phyloP scores from a whole-genome alignment of 2,888 invertebrate species.

The Luperina nickerlii region DNA sequence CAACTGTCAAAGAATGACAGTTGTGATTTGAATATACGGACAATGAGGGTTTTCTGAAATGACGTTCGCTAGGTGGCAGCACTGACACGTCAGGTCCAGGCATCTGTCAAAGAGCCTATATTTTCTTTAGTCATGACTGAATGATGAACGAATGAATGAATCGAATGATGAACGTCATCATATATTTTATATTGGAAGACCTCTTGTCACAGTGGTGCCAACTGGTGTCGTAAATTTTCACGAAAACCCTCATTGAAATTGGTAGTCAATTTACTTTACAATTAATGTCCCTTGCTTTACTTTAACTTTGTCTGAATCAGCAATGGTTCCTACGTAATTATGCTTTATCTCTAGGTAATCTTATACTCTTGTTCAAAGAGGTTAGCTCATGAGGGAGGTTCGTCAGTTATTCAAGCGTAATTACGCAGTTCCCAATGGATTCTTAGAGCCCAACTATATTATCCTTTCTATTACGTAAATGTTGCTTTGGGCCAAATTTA shows the following conservation, averaged over 20 bases:
- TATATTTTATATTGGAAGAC: too few species aligned
- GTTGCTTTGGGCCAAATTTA: conserved; percentile 6
- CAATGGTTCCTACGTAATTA: conserved; percentile 30
- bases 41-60: too few species aligned
- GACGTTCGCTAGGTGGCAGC: too few species aligned
- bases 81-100: too few species aligned
- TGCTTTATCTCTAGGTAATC: conserved; percentile 5
- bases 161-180: too few species aligned
- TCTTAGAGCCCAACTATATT: conserved; percentile 31
- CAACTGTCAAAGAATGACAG: neutral
- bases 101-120: too few species aligned
- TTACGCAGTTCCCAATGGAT: conserved; percentile 47
- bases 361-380: conserved; percentile 39
- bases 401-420: conserved; percentile 52
- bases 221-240: too few species aligned
- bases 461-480: conserved; percentile 40
- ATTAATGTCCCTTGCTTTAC: neutral
- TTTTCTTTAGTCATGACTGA: too few species aligned
- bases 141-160: too few species aligned
- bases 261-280: neutral
- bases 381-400: conserved; percentile 36
- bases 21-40: neutral
- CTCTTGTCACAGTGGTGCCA: too few species aligned
- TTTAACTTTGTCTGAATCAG: conserved; percentile 24
- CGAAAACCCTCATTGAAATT: too few species aligned